These are phyloP conservation scores for Elephantulus edwardii DNA, from an alignment of 2,113 vertebrate genomes.

Conservation along the genomic window DNA sequence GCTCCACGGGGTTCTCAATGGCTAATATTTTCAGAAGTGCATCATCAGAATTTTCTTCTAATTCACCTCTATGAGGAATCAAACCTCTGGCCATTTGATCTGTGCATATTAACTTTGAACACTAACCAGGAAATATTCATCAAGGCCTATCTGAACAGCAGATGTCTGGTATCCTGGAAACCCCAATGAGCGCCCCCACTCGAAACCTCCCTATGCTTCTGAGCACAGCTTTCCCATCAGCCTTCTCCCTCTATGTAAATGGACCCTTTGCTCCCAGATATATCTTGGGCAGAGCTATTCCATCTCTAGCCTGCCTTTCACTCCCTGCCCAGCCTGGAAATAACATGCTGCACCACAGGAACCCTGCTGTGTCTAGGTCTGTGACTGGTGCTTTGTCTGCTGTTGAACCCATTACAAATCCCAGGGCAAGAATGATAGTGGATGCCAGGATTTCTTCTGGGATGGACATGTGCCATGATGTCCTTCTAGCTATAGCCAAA, in stretches of 20 bases:
- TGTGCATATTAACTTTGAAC: neutral
- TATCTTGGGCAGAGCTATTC: neutral
- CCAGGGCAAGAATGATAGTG: neutral
- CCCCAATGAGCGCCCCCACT: neutral
- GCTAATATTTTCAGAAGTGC: neutral
- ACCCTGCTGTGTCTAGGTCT: neutral
- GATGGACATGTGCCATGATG: neutral
- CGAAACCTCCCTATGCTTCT: neutral
- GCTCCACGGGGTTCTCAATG: neutral
- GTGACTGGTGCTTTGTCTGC: neutral
- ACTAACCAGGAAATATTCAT: neutral
- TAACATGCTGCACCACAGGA: neutral
- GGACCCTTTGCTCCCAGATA: neutral
- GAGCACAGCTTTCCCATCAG: neutral
- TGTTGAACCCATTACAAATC: neutral
- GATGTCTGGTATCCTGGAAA: neutral
- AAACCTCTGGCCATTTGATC: neutral
- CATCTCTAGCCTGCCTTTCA: neutral
- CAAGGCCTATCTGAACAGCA: no score
- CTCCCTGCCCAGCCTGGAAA: neutral
- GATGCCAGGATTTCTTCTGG: neutral
- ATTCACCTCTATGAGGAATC: neutral
- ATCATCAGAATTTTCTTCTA: neutral
- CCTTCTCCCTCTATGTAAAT: rapidly evolving
- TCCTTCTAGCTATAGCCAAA: no score